A percentile compares a stretch with the other conserved stretches of the same genome.
Conservation (phyloP, 2,797 vertebrate genomes). For the Muscicapa comitata region DNA sequence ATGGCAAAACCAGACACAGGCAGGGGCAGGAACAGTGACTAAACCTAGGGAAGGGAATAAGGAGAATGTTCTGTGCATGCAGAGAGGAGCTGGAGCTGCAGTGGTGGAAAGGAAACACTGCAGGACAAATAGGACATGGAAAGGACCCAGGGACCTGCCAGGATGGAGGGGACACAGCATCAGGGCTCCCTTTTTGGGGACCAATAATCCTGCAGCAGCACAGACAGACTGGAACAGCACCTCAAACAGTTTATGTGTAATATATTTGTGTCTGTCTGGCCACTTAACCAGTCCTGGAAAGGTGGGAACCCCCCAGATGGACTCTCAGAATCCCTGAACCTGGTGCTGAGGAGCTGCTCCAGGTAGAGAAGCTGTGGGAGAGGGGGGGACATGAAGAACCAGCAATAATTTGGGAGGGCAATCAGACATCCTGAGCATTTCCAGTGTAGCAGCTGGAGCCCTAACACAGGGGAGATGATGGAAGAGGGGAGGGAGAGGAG, state of each 20-base stretch:
- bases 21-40: background rate
- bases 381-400: background rate
- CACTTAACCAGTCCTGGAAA: background rate
- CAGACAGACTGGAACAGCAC: background rate
- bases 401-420: background rate
- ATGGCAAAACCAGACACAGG: background rate
- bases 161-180: background rate
- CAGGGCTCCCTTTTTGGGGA: background rate
- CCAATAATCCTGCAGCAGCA: background rate
- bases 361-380: background rate
- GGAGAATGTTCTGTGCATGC: background rate
- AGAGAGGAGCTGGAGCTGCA: background rate
- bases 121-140: background rate
- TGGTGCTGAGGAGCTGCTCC: background rate
- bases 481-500: background rate
- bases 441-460: background rate
- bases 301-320: background rate
- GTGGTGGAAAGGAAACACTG: accelerated
- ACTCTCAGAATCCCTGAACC: background rate
- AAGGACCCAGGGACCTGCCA: background rate
- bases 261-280: accelerated
- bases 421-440: background rate
- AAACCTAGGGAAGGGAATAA: background rate
- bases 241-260: background rate
- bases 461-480: accelerated